Evolutionary conservation across 2,888 invertebrate genomes (phyloP).

Genomic region (Eristalis intricaria): DNA sequence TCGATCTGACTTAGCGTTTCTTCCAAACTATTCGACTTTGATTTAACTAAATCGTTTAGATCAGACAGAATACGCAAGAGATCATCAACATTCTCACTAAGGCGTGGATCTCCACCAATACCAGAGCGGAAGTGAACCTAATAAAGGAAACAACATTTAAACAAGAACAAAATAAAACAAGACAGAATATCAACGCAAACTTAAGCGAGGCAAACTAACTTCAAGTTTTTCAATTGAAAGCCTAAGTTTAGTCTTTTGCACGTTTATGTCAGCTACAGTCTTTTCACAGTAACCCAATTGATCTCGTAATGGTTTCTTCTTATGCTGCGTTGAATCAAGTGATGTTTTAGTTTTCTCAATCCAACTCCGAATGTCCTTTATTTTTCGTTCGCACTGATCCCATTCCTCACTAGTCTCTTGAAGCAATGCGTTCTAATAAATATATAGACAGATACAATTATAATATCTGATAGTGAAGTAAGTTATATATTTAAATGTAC

Average conservation of each 20-base stretch:
- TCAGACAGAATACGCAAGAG: constrained; percentile 87
- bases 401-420: constrained; percentile 97
- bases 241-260: constrained; percentile 94
- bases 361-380: constrained; percentile 94
- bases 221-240: constrained; percentile 95
- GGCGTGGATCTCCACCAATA: constrained; percentile 89
- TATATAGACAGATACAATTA: background rate
- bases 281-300: constrained; percentile 93
- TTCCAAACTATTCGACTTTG: constrained; percentile 84
- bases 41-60: constrained; percentile 77
- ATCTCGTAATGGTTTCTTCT: constrained; percentile 93
- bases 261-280: constrained; percentile 91
- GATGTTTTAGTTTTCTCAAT: constrained; percentile 91
- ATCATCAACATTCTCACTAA: constrained; percentile 87
- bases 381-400: constrained; percentile 97
- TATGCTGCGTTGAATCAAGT: constrained; percentile 90
- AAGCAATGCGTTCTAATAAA: constrained; percentile 88
- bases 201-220: constrained; percentile 83
- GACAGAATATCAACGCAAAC: constrained; percentile 29
- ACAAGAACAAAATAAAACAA: background rate
- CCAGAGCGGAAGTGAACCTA: constrained; percentile 94
- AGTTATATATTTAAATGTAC: constrained; percentile 81
- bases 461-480: background rate
- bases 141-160: constrained; percentile 37
- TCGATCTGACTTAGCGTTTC: constrained; percentile 92